Evolutionary conservation across 2,888 invertebrate species (phyloP).

Genomic region (Philonicus albiceps): DNA sequence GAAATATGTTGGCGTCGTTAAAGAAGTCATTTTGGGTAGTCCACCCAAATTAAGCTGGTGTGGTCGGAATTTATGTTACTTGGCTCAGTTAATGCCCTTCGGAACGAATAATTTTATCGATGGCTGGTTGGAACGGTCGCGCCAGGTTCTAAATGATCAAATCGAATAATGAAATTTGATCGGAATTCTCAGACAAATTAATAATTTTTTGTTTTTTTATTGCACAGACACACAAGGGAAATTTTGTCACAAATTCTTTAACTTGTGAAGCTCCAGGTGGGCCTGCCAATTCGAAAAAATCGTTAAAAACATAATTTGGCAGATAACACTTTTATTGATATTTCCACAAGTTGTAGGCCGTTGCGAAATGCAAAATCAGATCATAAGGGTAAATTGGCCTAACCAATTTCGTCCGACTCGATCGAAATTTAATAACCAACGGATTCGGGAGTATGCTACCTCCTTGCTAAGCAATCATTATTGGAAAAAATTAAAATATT

Average conservation of each 20-base stretch:
- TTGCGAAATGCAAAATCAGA: neutral
- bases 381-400: neutral
- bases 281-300: neutral
- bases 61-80: constrained; percentile 7
- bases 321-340: neutral
- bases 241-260: neutral
- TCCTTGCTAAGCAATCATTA: too few relatives aligned
- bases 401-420: neutral
- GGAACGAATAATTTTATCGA: neutral
- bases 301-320: neutral
- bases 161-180: neutral
- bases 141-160: neutral
- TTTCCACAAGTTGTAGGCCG: neutral
- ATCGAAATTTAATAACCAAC: neutral
- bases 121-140: neutral
- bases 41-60: constrained; percentile 5
- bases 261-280: neutral
- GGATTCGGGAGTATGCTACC: neutral
- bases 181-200: neutral
- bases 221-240: neutral
- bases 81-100: neutral
- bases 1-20: neutral
- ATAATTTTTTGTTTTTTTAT: neutral
- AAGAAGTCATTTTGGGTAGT: constrained; percentile 16
- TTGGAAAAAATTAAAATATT: too few relatives aligned